phyloP scores from a whole-genome alignment of 2,888 invertebrate genomes.

The Mesoligia furuncula region DNA sequence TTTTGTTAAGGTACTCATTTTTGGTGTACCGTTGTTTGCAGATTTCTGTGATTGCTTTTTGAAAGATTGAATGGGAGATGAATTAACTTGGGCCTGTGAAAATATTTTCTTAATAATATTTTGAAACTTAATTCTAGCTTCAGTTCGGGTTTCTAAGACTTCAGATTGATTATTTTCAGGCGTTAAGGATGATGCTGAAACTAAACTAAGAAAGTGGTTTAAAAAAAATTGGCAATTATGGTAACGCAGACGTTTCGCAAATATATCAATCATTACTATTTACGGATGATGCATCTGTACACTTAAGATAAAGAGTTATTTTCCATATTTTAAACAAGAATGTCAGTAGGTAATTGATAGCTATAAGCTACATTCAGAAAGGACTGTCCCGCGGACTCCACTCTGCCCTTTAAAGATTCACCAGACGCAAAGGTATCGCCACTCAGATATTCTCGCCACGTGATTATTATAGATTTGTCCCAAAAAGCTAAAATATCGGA shows the following conservation, averaged over 20 bases:
- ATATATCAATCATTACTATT: background rate
- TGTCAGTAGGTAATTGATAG: background rate
- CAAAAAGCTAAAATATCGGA: slow-evolving; percentile 57
- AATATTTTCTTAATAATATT: slow-evolving; percentile 6
- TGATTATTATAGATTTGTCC: slow-evolving; percentile 46
- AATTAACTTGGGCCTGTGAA: background rate
- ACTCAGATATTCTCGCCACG: slow-evolving; percentile 24
- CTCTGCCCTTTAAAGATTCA: slow-evolving; percentile 12
- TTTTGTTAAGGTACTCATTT: slow-evolving; percentile 64
- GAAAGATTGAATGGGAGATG: slow-evolving; percentile 24
- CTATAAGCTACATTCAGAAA: background rate
- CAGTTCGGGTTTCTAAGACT: background rate
- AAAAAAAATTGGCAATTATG: background rate
- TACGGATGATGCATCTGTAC: background rate
- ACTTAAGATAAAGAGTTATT: no score
- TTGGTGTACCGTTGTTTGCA: slow-evolving; percentile 38
- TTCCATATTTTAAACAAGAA: background rate
- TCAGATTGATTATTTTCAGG: background rate
- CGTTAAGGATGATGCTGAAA: background rate
- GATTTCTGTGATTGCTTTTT: slow-evolving; percentile 54
- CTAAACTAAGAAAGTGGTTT: background rate
- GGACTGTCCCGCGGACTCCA: background rate
- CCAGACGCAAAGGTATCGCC: background rate
- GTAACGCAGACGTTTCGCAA: background rate
- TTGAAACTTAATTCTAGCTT: background rate